Base-by-base conservation (phyloP, 2,797 vertebrate species). In the Cygnus olor region DNA sequence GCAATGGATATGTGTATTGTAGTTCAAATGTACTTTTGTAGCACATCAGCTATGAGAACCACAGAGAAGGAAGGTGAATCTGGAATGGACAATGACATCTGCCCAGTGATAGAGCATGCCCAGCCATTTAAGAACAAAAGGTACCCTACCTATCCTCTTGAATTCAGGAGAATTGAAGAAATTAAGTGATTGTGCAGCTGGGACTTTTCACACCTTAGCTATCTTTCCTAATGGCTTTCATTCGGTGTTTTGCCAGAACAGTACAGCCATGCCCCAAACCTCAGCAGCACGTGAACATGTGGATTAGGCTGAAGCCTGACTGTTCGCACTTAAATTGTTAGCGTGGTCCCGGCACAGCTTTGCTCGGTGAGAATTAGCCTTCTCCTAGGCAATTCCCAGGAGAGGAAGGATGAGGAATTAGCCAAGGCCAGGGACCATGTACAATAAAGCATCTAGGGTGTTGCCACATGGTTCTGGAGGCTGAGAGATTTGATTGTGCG, bases 261-360 rank as follows among this genome's bases (percentile, higher is more conserved):
- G 8, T 7, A 44, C 22, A 38, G 11, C 61, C 54, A 58, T 9
- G 20, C 25, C 28, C 12, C 27, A 53, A 70, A 76, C 54, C 25
- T 53, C 51, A 58, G 30, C 44, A 80, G 63, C 2, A 0, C 1
- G 0, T 76, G 38, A 38, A 11, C 38, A 38, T 11, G 38, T 38
- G 38, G 38, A 38, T 38, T 38, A 32, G 57, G 44, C 21, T 45
- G 76, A 69, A 70, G 38, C 21, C 15, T 27, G 18, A 21, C 44
- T 57, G 9, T 54, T 44, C 57, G 36, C 19, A 4, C 25, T 58
- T 45, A 15, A 64, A 36, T 15, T 80, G 14, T 28, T 24, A 70
- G 51, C 25, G 38, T 38, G 38, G 38, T 38, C 38, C 38, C 38
- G 38, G 38, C 38, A 38, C 38, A 38, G 38, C 38, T 65, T 54